Evolutionary conservation across 2,888 invertebrate species (phyloP).

Genomic region (Trichopoda pennipes): DNA sequence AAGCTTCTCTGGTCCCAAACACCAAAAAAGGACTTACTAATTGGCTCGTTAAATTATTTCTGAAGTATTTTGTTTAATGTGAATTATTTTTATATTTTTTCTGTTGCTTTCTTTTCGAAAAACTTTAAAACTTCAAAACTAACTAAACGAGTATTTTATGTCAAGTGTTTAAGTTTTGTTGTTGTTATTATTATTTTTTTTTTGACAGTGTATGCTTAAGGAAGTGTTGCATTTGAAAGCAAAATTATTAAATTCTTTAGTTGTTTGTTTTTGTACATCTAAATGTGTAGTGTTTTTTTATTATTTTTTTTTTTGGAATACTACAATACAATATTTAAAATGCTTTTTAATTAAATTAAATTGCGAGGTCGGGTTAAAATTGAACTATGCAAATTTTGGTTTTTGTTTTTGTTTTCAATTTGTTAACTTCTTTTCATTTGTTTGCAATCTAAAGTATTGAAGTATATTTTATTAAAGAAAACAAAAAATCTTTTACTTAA

Average conservation of each 20-base stretch:
- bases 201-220: conserved; percentile 54
- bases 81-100: not conserved
- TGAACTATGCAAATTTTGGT: conserved; percentile 15
- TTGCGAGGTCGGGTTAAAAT: conserved; percentile 53
- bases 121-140: conserved; percentile 64
- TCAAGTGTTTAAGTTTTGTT: conserved; percentile 52
- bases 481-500: conserved; percentile 37
- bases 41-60: conserved; percentile 61
- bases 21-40: conserved; percentile 53
- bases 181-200: conserved; percentile 43
- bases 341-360: conserved; percentile 51
- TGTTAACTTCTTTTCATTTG: conserved; percentile 11
- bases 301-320: conserved; percentile 18
- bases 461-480: conserved; percentile 33
- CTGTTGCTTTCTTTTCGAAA: no score
- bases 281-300: conserved; percentile 64
- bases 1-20: conserved; percentile 30
- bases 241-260: conserved; percentile 45
- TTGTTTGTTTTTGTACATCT: conserved; percentile 50
- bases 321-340: conserved; percentile 63
- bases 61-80: conserved; percentile 43
- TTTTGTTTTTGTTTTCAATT: conserved; percentile 26
- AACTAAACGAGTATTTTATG: conserved; percentile 58
- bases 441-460: conserved; percentile 63
- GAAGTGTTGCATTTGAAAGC: conserved; percentile 65